Evolutionary conservation across 1,140 invertebrate genomes (phyloP).

Genomic region (Leptopilina boulardi): DNA sequence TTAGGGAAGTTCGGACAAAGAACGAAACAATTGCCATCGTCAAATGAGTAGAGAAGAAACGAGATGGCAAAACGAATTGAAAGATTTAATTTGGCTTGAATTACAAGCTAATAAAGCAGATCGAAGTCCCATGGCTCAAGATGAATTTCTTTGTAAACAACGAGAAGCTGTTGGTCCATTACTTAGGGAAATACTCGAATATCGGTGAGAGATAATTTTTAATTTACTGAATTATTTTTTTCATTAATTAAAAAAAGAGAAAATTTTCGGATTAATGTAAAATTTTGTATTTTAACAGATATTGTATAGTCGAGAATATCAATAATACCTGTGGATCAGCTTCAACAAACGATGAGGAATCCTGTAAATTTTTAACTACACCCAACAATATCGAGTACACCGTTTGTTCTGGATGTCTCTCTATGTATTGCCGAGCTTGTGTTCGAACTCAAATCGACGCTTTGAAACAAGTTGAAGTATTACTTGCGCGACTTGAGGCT

Average conservation of each 20-base stretch:
- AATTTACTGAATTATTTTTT: slow-evolving; percentile 21
- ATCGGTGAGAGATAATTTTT: slow-evolving; percentile 76
- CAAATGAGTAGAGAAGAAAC: slow-evolving; percentile 89
- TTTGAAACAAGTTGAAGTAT: slow-evolving; percentile 82
- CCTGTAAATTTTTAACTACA: background rate
- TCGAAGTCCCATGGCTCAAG: slow-evolving; percentile 83
- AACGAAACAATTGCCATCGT: slow-evolving; percentile 60
- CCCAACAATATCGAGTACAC: slow-evolving; percentile 57
- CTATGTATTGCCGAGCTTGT: slow-evolving; percentile 83
- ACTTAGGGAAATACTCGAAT: slow-evolving; percentile 86
- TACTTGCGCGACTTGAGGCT: slow-evolving; percentile 85
- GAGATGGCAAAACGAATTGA: slow-evolving; percentile 90
- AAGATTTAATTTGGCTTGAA: slow-evolving; percentile 94
- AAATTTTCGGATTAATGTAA: too few relatives aligned
- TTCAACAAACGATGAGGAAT: slow-evolving; percentile 36
- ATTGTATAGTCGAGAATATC: slow-evolving; percentile 51
- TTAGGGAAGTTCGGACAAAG: slow-evolving; percentile 61
- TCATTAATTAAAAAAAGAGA: background rate
- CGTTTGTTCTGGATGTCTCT: slow-evolving; percentile 79
- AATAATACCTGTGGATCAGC: slow-evolving; percentile 22
- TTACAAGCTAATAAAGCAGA: slow-evolving; percentile 89
- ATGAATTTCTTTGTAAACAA: slow-evolving; percentile 84
- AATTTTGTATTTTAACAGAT: slow-evolving; percentile 52
- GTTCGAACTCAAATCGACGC: slow-evolving; percentile 83
- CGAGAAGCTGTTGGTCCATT: slow-evolving; percentile 83